Conservation (phyloP, 2,888 invertebrate species). For the Sussaba pulchella region DNA sequence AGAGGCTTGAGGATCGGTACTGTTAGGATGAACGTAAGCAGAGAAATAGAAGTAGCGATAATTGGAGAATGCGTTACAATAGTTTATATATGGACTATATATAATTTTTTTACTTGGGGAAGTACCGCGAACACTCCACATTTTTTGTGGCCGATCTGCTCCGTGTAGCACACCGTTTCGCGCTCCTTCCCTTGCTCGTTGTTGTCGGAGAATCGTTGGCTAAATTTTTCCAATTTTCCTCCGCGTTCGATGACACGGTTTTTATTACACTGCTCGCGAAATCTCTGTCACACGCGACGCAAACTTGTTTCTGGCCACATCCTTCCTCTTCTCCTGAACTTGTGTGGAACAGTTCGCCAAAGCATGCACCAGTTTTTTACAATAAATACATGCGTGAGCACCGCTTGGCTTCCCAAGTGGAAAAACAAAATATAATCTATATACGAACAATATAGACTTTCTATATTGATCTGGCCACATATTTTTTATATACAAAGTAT, state of each 20-base stretch:
- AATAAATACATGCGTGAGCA: constrained; percentile 34
- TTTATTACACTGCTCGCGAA: neutral
- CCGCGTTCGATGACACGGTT: neutral
- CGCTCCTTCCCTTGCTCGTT: neutral
- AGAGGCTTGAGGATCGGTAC: too few species aligned
- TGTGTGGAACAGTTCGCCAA: constrained; percentile 44
- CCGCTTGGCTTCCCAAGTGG: too few species aligned
- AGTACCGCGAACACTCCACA: neutral
- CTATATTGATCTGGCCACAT: too few species aligned
- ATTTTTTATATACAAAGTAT: too few species aligned
- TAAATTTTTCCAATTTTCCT: constrained; percentile 12
- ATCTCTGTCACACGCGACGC: constrained; percentile 24
- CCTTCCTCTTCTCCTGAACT: constrained; percentile 52
- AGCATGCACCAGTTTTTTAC: constrained; percentile 52
- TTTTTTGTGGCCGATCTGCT: neutral
- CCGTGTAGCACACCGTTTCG: neutral
- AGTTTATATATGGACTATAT: too few species aligned
- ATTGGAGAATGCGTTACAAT: too few species aligned
- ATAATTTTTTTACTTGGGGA: neutral
- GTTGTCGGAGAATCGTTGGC: neutral
- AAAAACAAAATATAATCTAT: too few species aligned
- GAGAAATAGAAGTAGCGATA: too few species aligned
- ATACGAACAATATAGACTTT: too few species aligned
- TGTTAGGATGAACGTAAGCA: too few species aligned
- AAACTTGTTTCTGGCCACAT: constrained; percentile 50